phyloP scores from a whole-genome alignment of 2,797 vertebrate species.

The Hypotaenidia philippensis region DNA sequence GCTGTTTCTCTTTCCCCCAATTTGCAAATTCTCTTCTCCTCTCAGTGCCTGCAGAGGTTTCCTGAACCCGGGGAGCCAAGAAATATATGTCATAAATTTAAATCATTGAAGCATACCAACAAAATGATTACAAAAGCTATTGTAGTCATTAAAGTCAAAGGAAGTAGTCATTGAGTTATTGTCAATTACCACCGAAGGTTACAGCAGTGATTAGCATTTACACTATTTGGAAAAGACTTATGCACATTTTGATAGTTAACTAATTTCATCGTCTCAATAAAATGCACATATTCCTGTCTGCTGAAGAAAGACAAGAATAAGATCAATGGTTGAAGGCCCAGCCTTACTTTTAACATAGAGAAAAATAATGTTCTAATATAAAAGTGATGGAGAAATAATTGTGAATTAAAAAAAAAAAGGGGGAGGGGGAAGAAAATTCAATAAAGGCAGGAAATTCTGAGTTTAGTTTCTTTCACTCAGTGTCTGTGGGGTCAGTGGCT shows the following conservation, averaged over 20 bases:
- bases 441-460: slow-evolving; percentile 33
- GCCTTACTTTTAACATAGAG: neutral
- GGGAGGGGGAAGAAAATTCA: neutral
- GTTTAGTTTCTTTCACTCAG: neutral
- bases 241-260: neutral
- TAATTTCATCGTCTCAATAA: slow-evolving; percentile 28
- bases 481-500: slow-evolving; percentile 17
- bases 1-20: neutral
- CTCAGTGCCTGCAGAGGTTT: neutral
- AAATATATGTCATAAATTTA: neutral
- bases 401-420: neutral
- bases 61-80: neutral
- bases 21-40: neutral
- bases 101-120: neutral
- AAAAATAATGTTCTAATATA: neutral
- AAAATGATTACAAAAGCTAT: slow-evolving; percentile 34
- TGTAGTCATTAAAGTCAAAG: slow-evolving; percentile 8
- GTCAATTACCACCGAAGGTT: slow-evolving; percentile 30
- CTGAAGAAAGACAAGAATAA: neutral
- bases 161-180: neutral
- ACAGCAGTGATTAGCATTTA: slow-evolving; percentile 1
- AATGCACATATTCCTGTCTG: neutral
- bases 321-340: neutral
- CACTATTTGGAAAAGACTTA: slow-evolving; percentile 10
- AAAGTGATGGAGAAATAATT: neutral